Percentiles rank a stretch among this genome's conserved stretches.
These are phyloP conservation scores for Amphiura filiformis DNA, from an alignment of 35 echinoderm and acorn worm genomes.

Conservation along the genomic window DNA sequence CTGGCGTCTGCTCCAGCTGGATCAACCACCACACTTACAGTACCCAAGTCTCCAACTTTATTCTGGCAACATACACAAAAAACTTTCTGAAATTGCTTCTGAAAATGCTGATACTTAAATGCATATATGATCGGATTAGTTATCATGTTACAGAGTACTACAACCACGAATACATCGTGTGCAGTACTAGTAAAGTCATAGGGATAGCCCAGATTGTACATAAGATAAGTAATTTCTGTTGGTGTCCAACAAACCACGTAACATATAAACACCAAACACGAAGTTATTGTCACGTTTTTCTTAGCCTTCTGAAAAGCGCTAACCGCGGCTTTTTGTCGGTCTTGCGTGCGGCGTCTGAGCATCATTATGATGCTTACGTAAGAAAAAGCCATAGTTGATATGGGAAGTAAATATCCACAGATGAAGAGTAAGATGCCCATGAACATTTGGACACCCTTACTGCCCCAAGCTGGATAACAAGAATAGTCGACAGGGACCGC, in stretches of 20 bases:
- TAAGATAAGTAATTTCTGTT: slow-evolving; percentile 66
- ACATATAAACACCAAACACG: slow-evolving; percentile 73
- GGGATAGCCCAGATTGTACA: slow-evolving; percentile 62
- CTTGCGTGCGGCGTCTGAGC: slow-evolving; percentile 53
- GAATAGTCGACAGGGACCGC: neutral
- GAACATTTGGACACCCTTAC: slow-evolving; percentile 38
- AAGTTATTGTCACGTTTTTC: slow-evolving; percentile 81
- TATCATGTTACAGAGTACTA: slow-evolving; percentile 83
- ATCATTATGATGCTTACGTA: slow-evolving; percentile 75
- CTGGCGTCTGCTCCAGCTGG: too few species aligned
- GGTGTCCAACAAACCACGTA: slow-evolving; percentile 87
- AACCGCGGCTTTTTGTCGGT: slow-evolving; percentile 26
- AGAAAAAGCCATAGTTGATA: slow-evolving; percentile 75
- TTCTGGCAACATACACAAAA: too few species aligned
- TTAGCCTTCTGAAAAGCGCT: slow-evolving; percentile 76
- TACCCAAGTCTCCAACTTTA: slow-evolving; percentile 47
- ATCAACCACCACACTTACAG: slow-evolving; percentile 10
- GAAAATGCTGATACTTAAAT: slow-evolving; percentile 84
- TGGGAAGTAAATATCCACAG: slow-evolving; percentile 69
- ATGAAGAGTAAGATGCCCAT: slow-evolving; percentile 73
- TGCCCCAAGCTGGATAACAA: slow-evolving; percentile 68
- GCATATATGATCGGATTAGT: slow-evolving; percentile 83
- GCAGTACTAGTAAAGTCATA: slow-evolving; percentile 71
- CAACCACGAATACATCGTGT: slow-evolving; percentile 48
- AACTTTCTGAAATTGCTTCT: too few species aligned